phyloP scores from a whole-genome alignment of 1,140 invertebrate species.

The Sesamia nonagrioides region DNA sequence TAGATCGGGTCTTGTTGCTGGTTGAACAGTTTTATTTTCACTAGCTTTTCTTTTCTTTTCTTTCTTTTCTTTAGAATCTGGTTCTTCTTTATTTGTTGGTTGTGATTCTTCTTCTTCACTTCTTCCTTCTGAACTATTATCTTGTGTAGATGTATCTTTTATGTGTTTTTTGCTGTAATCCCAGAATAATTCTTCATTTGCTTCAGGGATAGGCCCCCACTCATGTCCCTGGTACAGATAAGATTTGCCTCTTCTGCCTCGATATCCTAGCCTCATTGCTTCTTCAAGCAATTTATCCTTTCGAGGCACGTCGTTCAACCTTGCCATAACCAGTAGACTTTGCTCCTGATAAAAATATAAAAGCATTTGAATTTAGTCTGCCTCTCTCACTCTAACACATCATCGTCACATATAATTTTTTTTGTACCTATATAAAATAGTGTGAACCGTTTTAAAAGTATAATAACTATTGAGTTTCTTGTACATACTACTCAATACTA shows the following conservation, averaged over 20 bases:
- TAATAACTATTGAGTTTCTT: no score
- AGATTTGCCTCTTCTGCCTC: conserved; percentile 62
- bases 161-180: conserved; percentile 2
- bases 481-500: no score
- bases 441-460: no score
- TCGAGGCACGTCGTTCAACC: conserved; percentile 62
- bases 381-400: no score
- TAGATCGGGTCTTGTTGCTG: background rate
- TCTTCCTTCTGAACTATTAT: background rate
- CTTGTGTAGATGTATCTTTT: background rate
- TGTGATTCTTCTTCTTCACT: background rate
- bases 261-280: conserved; percentile 62
- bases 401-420: no score
- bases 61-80: no score
- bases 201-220: conserved; percentile 75
- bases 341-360: conserved; percentile 52
- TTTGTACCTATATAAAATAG: no score
- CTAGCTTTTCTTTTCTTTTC: background rate
- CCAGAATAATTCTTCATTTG: conserved; percentile 59
- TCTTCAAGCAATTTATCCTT: conserved; percentile 64
- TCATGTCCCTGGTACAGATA: conserved; percentile 75
- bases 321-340: conserved; percentile 57
- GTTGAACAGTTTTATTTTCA: background rate
- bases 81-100: background rate
- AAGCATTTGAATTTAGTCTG: background rate